Conservation (phyloP, 2,888 invertebrate species). For the Tenthredo distinguenda region DNA sequence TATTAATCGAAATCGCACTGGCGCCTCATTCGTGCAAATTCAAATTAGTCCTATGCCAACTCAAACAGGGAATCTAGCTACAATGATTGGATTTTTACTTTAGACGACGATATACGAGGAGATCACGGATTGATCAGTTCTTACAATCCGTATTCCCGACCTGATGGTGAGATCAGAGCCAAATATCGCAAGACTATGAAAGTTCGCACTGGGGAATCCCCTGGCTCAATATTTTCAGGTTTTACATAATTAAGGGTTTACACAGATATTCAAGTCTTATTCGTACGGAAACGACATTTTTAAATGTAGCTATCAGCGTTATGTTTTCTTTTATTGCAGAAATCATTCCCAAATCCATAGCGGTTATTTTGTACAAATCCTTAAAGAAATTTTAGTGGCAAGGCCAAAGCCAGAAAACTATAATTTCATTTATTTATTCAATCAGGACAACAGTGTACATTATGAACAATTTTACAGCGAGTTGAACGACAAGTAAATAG, state of each 20-base stretch:
- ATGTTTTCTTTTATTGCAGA: neutral
- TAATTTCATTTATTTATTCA: constrained; percentile 38
- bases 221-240: neutral
- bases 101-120: neutral
- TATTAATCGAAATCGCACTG: neutral
- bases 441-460: constrained; percentile 7
- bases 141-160: neutral
- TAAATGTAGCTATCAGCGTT: neutral
- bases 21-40: neutral
- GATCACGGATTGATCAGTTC: neutral
- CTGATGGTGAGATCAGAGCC: neutral
- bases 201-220: neutral
- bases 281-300: neutral
- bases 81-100: neutral
- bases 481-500: neutral
- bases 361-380: neutral
- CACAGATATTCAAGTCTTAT: no score
- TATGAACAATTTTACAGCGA: constrained; percentile 32
- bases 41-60: neutral
- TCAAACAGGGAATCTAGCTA: neutral
- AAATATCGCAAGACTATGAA: neutral
- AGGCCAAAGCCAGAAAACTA: neutral
- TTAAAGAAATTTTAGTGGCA: no score
- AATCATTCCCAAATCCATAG: neutral
- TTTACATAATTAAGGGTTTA: no score